Conservation (phyloP, 2,113 vertebrate genomes). For the Panthera uncia region DNA sequence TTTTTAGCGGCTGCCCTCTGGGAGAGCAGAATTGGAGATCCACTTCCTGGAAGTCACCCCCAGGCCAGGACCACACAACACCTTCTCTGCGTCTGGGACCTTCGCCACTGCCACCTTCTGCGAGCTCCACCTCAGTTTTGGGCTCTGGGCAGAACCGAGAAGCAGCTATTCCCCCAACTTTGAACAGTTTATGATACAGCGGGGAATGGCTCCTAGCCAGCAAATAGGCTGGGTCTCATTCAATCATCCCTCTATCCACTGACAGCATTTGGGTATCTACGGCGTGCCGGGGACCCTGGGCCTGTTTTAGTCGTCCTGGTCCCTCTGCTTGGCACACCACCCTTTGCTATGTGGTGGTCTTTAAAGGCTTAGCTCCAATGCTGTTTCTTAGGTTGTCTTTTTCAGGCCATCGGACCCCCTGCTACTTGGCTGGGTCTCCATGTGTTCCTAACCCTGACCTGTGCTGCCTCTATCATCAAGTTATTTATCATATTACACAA, state of each 20-base stretch:
- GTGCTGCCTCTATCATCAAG: background rate
- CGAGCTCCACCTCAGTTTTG: background rate
- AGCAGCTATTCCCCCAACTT: background rate
- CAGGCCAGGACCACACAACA: background rate
- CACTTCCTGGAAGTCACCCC: background rate
- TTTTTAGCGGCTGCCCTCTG: constrained; percentile 16
- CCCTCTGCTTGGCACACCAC: background rate
- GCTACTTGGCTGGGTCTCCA: background rate
- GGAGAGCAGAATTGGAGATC: background rate
- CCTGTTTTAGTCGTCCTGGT: background rate
- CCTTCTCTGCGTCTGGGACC: background rate
- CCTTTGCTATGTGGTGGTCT: background rate
- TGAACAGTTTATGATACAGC: background rate
- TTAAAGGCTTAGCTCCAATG: background rate
- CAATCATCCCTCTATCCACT: background rate
- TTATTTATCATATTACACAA: background rate
- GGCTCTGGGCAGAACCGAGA: background rate
- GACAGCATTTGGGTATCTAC: background rate
- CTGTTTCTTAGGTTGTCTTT: background rate
- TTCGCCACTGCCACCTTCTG: background rate
- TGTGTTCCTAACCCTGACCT: background rate
- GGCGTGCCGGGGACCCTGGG: background rate
- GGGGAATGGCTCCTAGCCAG: background rate
- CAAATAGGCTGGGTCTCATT: background rate
- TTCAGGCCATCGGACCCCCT: background rate